Percentiles rank a stretch among this genome's conserved stretches.
phyloP scores from a whole-genome alignment of 2,888 invertebrate genomes.

The Monoplex corrugatus region DNA sequence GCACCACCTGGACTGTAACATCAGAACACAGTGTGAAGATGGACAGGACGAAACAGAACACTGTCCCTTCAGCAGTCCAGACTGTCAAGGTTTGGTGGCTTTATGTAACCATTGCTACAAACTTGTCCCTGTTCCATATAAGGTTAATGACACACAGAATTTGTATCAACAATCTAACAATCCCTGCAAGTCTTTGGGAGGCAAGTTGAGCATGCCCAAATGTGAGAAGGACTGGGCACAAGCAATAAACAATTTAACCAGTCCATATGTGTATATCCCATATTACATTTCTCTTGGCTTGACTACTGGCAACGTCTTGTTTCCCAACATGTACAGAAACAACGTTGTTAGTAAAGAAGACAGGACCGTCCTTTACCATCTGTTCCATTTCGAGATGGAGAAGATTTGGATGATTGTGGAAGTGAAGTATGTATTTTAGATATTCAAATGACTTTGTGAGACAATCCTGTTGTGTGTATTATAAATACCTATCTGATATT shows the following conservation, averaged over 20 bases:
- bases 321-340: neutral
- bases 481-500: neutral
- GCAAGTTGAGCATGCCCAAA: neutral
- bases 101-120: too few relatives aligned
- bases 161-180: too few relatives aligned
- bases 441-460: neutral
- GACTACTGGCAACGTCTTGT: neutral
- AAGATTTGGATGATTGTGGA: neutral
- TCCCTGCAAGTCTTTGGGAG: neutral
- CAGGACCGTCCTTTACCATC: neutral
- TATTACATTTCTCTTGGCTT: neutral
- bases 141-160: neutral
- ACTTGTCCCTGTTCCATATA: too few relatives aligned
- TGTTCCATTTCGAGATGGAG: neutral
- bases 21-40: conserved; percentile 21
- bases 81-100: neutral
- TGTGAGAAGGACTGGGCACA: neutral
- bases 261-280: too few relatives aligned
- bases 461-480: neutral
- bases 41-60: conserved; percentile 2
- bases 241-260: neutral
- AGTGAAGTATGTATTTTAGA: neutral
- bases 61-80: conserved; percentile 7
- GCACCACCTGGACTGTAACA: neutral
- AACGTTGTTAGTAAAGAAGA: neutral